Conservation (phyloP, 2,888 invertebrate genomes). For the Diaprepes abbreviatus region DNA sequence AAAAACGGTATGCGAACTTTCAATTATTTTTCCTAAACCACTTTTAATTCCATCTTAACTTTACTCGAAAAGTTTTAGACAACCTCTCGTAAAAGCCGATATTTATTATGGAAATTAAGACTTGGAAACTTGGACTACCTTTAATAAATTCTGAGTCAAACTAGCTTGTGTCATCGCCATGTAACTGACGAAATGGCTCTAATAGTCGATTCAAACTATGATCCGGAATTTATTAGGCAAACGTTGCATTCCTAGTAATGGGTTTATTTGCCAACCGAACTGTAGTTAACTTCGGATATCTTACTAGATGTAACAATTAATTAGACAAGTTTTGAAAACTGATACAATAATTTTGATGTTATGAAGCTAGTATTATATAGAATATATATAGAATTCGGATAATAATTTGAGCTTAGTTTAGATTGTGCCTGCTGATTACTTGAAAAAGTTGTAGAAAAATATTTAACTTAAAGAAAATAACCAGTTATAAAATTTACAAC, state of each 20-base stretch:
- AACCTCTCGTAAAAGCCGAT: background rate
- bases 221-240: slow-evolving; percentile 43
- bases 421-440: no score
- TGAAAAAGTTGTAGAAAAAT: no score
- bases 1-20: no score
- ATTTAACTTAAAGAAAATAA: no score
- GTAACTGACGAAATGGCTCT: slow-evolving; percentile 44
- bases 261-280: slow-evolving; percentile 45
- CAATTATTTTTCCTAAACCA: no score
- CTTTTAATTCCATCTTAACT: no score
- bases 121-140: slow-evolving; percentile 30
- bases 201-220: slow-evolving; percentile 47
- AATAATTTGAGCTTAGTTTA: no score
- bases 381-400: no score
- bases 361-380: no score
- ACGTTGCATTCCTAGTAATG: slow-evolving; percentile 47
- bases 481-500: no score
- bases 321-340: slow-evolving; percentile 23
- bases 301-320: slow-evolving; percentile 32
- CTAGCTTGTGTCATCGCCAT: slow-evolving; percentile 43
- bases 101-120: slow-evolving; percentile 8
- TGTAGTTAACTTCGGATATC: slow-evolving; percentile 40
- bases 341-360: no score
- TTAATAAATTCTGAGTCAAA: slow-evolving; percentile 25
- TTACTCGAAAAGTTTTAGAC: background rate